Evolutionary conservation across 2,888 invertebrate species (phyloP).

Genomic region (Eupeodes latifasciatus): DNA sequence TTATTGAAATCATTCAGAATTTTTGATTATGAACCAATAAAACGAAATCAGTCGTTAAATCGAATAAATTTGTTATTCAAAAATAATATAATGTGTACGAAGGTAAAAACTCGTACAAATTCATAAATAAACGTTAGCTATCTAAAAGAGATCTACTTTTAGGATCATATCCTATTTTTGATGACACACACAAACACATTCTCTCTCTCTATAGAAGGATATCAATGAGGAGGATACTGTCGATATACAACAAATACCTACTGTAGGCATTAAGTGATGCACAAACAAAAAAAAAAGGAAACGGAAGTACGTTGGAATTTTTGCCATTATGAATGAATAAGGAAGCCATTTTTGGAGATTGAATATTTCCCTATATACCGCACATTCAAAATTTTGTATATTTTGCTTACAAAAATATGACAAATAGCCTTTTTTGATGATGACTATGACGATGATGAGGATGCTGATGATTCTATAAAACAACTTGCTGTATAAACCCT

Average conservation of each 20-base stretch:
- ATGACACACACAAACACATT: conserved; percentile 21
- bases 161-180: conserved; percentile 26
- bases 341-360: conserved; percentile 53
- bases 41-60: conserved; percentile 78
- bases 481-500: conserved; percentile 43
- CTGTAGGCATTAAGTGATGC: background rate
- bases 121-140: conserved; percentile 27
- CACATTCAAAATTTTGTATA: conserved; percentile 58
- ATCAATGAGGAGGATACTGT: conserved; percentile 4
- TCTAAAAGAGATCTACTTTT: background rate
- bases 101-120: conserved; percentile 41
- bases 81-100: conserved; percentile 15
- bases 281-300: background rate
- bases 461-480: conserved; percentile 27
- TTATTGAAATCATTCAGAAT: conserved; percentile 63
- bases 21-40: conserved; percentile 77
- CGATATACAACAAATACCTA: background rate
- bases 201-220: background rate
- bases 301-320: background rate
- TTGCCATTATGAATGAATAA: background rate
- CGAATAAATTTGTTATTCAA: conserved; percentile 77
- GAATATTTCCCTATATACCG: conserved; percentile 17
- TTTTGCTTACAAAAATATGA: conserved; percentile 74
- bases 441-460: conserved; percentile 51
- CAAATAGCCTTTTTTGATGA: conserved; percentile 63